Evolutionary conservation across 2,113 vertebrate genomes (phyloP).

Genomic region (Chaetops frenatus): DNA sequence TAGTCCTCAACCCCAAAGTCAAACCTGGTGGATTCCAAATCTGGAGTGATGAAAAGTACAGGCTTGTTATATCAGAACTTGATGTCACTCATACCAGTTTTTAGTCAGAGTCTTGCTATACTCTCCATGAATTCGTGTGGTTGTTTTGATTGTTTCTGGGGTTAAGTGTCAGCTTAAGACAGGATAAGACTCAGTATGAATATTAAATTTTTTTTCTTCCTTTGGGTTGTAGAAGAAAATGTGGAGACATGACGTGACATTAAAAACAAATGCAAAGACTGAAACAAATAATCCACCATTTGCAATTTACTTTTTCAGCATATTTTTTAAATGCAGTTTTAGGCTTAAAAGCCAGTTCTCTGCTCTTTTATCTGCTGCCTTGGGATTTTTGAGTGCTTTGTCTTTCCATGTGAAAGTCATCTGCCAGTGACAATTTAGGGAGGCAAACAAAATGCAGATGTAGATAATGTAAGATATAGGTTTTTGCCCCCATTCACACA

Average conservation of each 20-base stretch:
- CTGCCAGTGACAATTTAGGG: background rate
- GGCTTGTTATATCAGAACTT: background rate
- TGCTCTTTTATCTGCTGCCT: background rate
- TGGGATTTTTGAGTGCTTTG: background rate
- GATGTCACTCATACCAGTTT: background rate
- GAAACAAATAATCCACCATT: background rate
- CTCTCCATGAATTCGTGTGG: background rate
- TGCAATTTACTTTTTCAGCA: background rate
- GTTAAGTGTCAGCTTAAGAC: background rate
- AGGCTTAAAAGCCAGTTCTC: background rate
- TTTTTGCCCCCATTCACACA: background rate
- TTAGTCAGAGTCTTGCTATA: background rate
- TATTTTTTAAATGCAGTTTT: background rate
- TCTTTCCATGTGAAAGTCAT: background rate
- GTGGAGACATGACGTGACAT: background rate
- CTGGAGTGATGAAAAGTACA: background rate
- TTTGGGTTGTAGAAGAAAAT: background rate
- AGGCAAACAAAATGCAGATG: background rate
- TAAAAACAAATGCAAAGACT: background rate
- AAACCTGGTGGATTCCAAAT: background rate
- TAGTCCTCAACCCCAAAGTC: background rate
- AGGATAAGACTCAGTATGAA: background rate
- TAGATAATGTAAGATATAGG: background rate
- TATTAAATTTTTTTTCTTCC: background rate
- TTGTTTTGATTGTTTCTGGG: background rate